Evolutionary conservation across 2,113 vertebrate genomes (phyloP), one percentile per base, ranked within the genome.

Genomic region (Antechinus stuartii): DNA sequence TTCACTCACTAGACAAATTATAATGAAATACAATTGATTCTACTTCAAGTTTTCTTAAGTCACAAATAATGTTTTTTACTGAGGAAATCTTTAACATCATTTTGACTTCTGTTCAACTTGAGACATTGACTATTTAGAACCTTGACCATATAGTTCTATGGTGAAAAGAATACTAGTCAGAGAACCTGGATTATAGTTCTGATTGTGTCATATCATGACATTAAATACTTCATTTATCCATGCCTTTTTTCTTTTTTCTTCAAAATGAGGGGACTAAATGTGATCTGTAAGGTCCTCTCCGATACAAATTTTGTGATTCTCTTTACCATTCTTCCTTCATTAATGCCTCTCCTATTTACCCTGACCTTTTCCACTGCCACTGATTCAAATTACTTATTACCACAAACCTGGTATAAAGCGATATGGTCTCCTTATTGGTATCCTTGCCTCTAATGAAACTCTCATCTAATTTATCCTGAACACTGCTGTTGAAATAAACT

Each of bases 21-120:
- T 92, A 91, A 42, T 50, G 57, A 53, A 0, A 6, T 24, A 49
- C 8, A 84, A 2, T 56, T 23, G 55, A 92, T 30, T 55, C 53
- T 93, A n/a, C 90, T 46, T 55, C 91, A 96, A 76, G 93, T 56
- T 53, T 57, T 91, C 55, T 94, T 91, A 42, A 91, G 27, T 96
- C 47, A 50, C 84, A 92, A 93, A 56, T 49, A 90, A 30, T 11
- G n/a, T 2, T 95, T 95, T 95, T 30, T 90, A 19, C 35, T 93
- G 55, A 91, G 90, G 91, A 25, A 55, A 90, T 93, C 42, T 11
- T 90, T 92, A 46, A 90, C 55, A 47, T 91, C 26, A 54, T 14
- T 24, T 54, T 22, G 16, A 42, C 68, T 42, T 16, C 68, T 42
- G 16, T 84, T 84, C n/a, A 84, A 22, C 68, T 84, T 84, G 35